These are phyloP conservation scores for Plumapathes pennacea DNA, from an alignment of 92 coral and sea anemone species.

Conservation along the genomic window DNA sequence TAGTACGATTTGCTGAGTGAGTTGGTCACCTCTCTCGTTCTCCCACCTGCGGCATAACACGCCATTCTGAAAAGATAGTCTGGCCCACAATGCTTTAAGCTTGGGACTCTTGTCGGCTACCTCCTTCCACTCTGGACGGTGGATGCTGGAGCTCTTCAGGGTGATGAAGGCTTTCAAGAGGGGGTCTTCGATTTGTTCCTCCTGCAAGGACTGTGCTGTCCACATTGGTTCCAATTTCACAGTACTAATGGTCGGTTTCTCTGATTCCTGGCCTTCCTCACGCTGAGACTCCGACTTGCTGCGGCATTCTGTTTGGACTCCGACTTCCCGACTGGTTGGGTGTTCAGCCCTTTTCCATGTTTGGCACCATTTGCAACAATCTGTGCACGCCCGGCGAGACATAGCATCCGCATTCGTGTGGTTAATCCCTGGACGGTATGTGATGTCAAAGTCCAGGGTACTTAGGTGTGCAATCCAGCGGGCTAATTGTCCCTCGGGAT, in stretches of 20 bases:
- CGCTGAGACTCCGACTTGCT: too few relatives aligned
- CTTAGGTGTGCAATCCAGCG: constrained; percentile 42
- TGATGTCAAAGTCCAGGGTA: constrained; percentile 36
- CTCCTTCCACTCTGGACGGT: not conserved
- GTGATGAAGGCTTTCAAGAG: constrained; percentile 7
- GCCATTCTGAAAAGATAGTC: too few relatives aligned
- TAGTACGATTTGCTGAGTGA: too few relatives aligned
- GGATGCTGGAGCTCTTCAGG: not conserved
- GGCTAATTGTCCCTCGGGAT: constrained; percentile 63
- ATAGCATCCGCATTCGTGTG: constrained; percentile 43
- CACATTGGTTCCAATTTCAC: constrained; percentile 28
- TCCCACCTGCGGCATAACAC: too few relatives aligned
- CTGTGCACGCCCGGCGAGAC: constrained; percentile 39
- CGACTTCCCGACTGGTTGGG: too few relatives aligned
- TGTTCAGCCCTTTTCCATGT: not conserved
- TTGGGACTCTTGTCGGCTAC: not conserved
- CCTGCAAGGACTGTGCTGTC: constrained; percentile 16
- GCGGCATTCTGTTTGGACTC: too few relatives aligned
- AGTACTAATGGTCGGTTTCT: constrained; percentile 3
- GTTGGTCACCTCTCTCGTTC: too few relatives aligned
- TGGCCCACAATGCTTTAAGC: not conserved
- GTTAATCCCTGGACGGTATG: constrained; percentile 27
- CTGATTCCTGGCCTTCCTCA: too few relatives aligned
- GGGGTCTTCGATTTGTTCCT: constrained; percentile 3
- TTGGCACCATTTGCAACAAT: constrained; percentile 31